Evolutionary conservation across 2,113 vertebrate genomes (phyloP).

Genomic region (Agapornis roseicollis): DNA sequence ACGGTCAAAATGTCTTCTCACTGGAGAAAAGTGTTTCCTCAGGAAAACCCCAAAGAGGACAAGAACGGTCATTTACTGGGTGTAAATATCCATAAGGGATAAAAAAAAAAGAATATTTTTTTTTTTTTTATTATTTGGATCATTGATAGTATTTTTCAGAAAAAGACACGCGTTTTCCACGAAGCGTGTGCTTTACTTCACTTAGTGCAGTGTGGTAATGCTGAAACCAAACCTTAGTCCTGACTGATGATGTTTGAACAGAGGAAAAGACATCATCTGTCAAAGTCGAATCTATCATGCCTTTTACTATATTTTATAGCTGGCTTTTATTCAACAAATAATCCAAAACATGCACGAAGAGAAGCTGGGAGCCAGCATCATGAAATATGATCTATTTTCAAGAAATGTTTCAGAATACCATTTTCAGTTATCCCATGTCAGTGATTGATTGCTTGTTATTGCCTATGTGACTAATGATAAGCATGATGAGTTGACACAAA

Average conservation of each 20-base stretch:
- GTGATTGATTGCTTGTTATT: not conserved
- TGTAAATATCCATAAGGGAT: not conserved
- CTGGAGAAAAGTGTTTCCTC: conserved; percentile 25
- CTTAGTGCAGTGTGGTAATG: not conserved
- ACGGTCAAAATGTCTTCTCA: not conserved
- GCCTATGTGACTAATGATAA: conserved; percentile 45
- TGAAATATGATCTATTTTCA: conserved; percentile 44
- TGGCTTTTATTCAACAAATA: conserved; percentile 1
- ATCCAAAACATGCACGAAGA: conserved; percentile 13
- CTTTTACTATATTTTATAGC: conserved; percentile 16
- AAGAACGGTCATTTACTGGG: not conserved
- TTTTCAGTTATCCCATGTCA: not conserved
- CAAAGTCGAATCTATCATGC: conserved; percentile 29
- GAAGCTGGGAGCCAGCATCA: not conserved
- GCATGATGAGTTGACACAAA: conserved; percentile 20
- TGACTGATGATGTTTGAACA: conserved; percentile 16
- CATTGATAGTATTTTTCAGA: not conserved
- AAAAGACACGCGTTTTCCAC: not conserved
- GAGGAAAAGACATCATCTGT: conserved; percentile 36
- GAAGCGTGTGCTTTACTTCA: conserved; percentile 29
- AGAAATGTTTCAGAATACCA: conserved; percentile 30
- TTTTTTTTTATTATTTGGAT: not conserved
- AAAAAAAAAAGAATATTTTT: not conserved
- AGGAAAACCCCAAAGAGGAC: not conserved
- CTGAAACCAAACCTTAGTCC: conserved; percentile 1